Base-by-base conservation (phyloP, 2,113 vertebrate genomes). In the Candoia aspera region DNA sequence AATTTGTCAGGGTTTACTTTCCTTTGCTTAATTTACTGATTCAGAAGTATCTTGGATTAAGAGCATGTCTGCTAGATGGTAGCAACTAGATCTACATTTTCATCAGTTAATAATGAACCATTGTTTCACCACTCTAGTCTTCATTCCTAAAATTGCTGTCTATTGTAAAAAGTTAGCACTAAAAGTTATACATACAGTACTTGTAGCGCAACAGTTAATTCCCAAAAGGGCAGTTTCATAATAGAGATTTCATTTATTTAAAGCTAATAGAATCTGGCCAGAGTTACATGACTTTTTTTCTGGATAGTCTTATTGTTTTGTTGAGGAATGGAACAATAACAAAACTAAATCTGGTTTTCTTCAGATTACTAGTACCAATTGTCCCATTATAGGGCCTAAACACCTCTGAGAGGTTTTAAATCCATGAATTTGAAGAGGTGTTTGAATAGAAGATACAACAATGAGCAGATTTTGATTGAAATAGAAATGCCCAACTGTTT, bases 291-390 rank as follows among this genome's bases (percentile, higher is more conserved):
- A 10, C 53, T 57, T 46, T 9, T 89, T 11, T 90, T 79, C 54
- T 90, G 12, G 33, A 90, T 37, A 23, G 21, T 37, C 21, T 79
- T 57, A 37, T 79, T 90, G 88, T 79, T 83, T 83, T 37, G 26
- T 37, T 79, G 89, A 57, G 53, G 68, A 79, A 90, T 21, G 88
- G 64, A 19, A 26, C 29, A 19, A 64, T 62, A 49, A 64, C 59
- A 49, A 26, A 88, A 62, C 3, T 89, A 68, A 89, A 89, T 89
- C 62, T 73, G 88, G 26, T 89, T 89, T 53, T 26, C 88, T 89
- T 26, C 29, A 54, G 62, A 54, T 89, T 89, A 54, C 19, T 54
- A n/a, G 9, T 33, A 54, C 17, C 42, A 49, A 89, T 21, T 26
- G 60, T 89, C 26, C 26, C 59, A 53, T 49, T 64, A 89, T 3